A percentile compares a stretch with the other conserved stretches of the same genome.
Evolutionary conservation across 2,113 vertebrate genomes (phyloP).

Genomic region (Aegithalos caudatus): DNA sequence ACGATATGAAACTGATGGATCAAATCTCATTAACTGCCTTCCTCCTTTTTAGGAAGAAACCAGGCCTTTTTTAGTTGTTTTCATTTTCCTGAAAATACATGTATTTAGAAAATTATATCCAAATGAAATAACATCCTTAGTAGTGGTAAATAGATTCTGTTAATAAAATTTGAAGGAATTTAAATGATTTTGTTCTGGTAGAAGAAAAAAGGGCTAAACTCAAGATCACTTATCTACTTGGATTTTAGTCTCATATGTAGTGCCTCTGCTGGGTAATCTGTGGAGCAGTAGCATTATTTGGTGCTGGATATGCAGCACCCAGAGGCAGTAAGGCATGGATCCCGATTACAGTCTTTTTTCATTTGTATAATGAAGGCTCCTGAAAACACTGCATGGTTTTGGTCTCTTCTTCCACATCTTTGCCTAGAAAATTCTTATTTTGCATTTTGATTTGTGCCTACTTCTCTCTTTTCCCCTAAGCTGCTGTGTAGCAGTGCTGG

Average conservation of each 20-base stretch:
- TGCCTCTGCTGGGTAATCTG: background rate
- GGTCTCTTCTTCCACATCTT: background rate
- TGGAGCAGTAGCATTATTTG: background rate
- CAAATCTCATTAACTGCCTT: background rate
- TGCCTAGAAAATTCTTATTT: background rate
- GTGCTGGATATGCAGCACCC: background rate
- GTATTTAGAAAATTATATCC: background rate
- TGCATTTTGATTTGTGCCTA: background rate
- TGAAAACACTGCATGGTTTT: background rate
- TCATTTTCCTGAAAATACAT: background rate
- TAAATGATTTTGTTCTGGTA: background rate
- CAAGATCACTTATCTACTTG: background rate
- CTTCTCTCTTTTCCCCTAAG: background rate
- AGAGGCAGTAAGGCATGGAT: background rate
- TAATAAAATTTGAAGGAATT: background rate
- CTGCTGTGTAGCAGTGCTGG: background rate
- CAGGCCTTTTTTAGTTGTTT: background rate
- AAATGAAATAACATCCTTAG: background rate
- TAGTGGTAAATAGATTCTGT: background rate
- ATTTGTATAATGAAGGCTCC: background rate
- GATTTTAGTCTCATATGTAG: background rate
- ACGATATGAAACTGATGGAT: rapidly evolving
- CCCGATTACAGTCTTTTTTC: background rate
- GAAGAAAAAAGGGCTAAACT: background rate
- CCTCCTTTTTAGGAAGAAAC: background rate